Evolutionary conservation across 2,888 invertebrate genomes (phyloP), one percentile per base, ranked within the genome.

Genomic region (Drosophila paracracens): DNA sequence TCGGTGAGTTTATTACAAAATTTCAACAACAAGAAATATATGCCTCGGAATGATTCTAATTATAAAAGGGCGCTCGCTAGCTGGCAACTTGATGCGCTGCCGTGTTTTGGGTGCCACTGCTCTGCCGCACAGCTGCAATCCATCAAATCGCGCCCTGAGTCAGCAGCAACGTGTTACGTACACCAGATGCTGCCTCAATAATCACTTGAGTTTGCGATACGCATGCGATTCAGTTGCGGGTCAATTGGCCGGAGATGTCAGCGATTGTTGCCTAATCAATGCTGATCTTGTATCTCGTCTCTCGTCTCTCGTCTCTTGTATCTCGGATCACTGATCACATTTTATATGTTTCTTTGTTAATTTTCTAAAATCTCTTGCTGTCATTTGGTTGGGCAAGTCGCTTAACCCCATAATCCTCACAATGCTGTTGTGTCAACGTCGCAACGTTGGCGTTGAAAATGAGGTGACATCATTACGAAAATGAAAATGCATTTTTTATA

Each of bases 111-210:
- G 4, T 16, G 46, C 62, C 62, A 62, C 56, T 54, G 36, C 52
- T 27, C 48, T 36, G 36, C 18, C 52, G 4, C 70, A 62, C 85
- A 89, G 85, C 89, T 86, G 85, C 85, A 87, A 87, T 89, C 85
- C 85, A 88, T 86, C 85, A 89, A 74, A 62, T 74, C 50, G 53
- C 63, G 66, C 68, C 70, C 74, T 50, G 66, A 79, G 61, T 67
- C 61, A 69, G 63, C 56, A 25, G 38, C 68, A 59, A 61, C 38
- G 33, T 50, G 54, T 35, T 18, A 57, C 16, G 46, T 13, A 27
- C 50, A 64, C 33, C 54, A 64, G 65, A 67, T 58, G 76, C 58
- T 46, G 53, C 51, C 62, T 60, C 65, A 67, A 74, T 71, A 79
- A 74, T 68, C 83, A 75, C 81, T 87, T 75, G 89, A 89, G 72